These are phyloP conservation scores for Drosophila kambysellisi DNA, from an alignment of 2,888 invertebrate genomes.

Conservation along the genomic window DNA sequence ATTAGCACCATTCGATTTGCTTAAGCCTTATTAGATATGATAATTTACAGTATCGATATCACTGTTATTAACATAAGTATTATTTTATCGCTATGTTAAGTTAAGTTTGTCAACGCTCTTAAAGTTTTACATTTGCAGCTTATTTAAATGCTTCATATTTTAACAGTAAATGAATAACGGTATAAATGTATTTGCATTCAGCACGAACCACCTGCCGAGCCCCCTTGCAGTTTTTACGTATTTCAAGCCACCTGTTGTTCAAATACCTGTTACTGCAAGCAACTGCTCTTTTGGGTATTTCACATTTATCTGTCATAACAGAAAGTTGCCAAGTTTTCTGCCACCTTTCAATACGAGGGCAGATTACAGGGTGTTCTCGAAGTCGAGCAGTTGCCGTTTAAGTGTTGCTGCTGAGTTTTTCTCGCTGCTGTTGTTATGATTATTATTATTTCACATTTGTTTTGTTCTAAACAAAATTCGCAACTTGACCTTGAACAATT, in stretches of 20 bases:
- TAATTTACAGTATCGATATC: not conserved
- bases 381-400: not conserved
- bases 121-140: slow-evolving; percentile 53
- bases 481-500: slow-evolving; percentile 73
- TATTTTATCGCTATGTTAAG: not conserved
- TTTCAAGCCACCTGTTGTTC: slow-evolving; percentile 35
- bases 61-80: not conserved
- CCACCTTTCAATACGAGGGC: not conserved
- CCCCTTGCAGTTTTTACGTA: slow-evolving; percentile 11
- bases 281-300: not conserved
- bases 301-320: not conserved
- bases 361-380: slow-evolving; percentile 11
- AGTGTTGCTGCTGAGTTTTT: slow-evolving; percentile 17
- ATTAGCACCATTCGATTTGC: slow-evolving; percentile 15
- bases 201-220: slow-evolving; percentile 20
- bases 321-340: not conserved
- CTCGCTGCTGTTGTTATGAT: slow-evolving; percentile 17
- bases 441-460: slow-evolving; percentile 55
- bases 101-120: slow-evolving; percentile 6
- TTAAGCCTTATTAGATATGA: not conserved
- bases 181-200: not conserved
- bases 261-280: slow-evolving; percentile 4
- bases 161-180: slow-evolving; percentile 3
- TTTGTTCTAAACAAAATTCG: slow-evolving; percentile 67
- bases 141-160: slow-evolving; percentile 32